Base-by-base conservation (phyloP, 1,140 invertebrate species). In the Coenobita brevimanus region DNA sequence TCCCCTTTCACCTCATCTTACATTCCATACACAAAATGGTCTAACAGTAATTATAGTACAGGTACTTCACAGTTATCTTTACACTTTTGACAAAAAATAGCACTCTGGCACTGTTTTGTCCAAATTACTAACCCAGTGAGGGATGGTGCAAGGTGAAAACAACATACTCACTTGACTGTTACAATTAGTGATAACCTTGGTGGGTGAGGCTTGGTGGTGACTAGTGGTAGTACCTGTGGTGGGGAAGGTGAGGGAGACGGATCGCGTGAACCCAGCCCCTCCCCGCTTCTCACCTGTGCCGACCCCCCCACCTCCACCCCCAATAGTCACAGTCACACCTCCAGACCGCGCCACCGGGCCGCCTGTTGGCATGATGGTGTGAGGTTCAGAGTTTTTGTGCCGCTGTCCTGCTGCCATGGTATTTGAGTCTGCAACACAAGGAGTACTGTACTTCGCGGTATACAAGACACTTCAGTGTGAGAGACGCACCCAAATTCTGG, bases 241-340 rank as follows among this genome's bases (percentile, higher is more conserved):
- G 60, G 86, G 86, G 80, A 88, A 88, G 80, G 79, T 88, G 67
- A 88, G 73, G n/a, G 86, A 88, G 54, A 88, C 86, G 24, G 86
- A 88, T 30, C 86, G 50, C 76, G 86, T 57, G 67, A 88, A 88
- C n/a, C 46, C 46, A 8, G n/a, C 46, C 46, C 67, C 78, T 38
- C 86, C 86, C 36, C 86, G 71, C 60, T 75, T 88, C 64, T 88
- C 80, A 67, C 79, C 86, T 76, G 69, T 73, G 46, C 69, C 46
- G 21, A 3, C 60, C 30, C 43, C 57, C 36, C 50, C 85, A 43
- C 76, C 71, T 43, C 46, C 83, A 15, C 30, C 21, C 24, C 50
- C 82, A 54, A 88, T 17, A 38, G 86, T 88, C 21, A 88, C 86
- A 30, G 86, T 88, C 50, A 88, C 86, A 24, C 86, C 86, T 13